Conservation (phyloP, 2,888 invertebrate genomes). For the Eurois occulta region DNA sequence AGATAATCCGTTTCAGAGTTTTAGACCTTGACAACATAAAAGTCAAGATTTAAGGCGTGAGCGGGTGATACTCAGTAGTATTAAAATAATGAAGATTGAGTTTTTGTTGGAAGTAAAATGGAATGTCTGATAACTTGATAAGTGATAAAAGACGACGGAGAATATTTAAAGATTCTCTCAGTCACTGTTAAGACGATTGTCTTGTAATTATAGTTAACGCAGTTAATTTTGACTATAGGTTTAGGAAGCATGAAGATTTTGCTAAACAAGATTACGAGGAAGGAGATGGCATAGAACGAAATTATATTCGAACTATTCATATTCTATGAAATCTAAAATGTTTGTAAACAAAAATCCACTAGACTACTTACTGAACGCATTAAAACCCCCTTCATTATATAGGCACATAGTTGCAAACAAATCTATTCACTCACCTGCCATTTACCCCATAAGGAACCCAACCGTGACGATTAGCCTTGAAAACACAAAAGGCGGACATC, state of each 20-base stretch:
- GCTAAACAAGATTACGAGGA: not conserved
- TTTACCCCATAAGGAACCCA: conserved; percentile 50
- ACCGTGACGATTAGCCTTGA: conserved; percentile 57
- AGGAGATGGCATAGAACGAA: not conserved
- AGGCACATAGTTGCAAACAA: conserved; percentile 23
- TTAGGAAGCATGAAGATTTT: not conserved
- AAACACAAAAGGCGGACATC: conserved; percentile 51
- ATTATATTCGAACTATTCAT: not conserved
- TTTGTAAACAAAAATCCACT: conserved; percentile 41
- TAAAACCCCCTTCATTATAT: conserved; percentile 35
- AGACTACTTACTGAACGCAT: conserved; percentile 2
- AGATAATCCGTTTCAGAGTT: conserved; percentile 66
- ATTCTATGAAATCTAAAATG: not conserved
- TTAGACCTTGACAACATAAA: conserved; percentile 68
- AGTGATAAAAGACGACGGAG: not conserved
- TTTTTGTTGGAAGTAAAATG: not conserved
- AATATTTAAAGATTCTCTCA: not conserved
- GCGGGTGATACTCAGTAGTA: too few relatives aligned
- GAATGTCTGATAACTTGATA: too few relatives aligned
- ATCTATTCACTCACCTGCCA: conserved; percentile 33
- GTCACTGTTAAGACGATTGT: not conserved
- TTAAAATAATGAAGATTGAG: not conserved
- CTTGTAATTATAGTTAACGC: not conserved
- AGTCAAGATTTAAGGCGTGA: conserved; percentile 19
- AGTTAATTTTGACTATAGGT: not conserved